phyloP scores from a whole-genome alignment of 2,888 invertebrate genomes.

The Cheilosia vernalis region DNA sequence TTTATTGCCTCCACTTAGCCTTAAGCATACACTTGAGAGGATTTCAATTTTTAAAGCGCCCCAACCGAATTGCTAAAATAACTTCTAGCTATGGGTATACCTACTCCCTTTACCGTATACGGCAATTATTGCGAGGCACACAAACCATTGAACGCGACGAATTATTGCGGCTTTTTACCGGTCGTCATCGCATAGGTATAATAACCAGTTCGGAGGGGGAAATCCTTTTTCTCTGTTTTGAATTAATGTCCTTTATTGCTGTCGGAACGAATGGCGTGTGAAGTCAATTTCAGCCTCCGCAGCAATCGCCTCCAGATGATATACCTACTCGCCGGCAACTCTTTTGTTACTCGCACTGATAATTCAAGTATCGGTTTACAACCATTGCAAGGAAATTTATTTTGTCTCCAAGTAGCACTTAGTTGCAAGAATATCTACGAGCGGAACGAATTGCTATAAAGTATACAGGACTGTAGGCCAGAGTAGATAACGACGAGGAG shows the following conservation, averaged over 20 bases:
- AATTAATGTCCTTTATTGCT: conserved; percentile 64
- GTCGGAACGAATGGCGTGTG: conserved; percentile 55
- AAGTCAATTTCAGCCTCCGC: conserved; percentile 34
- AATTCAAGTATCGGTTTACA: conserved; percentile 61
- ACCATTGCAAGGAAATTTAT: conserved; percentile 45
- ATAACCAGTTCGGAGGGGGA: conserved; percentile 44
- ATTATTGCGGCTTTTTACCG: conserved; percentile 57
- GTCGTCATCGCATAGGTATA: conserved; percentile 44
- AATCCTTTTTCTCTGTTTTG: conserved; percentile 51
- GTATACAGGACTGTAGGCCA: background rate
- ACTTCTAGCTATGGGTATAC: background rate
- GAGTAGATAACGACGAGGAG: background rate
- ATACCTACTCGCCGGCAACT: conserved; percentile 23
- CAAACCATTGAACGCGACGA: conserved; percentile 53
- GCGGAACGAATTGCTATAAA: background rate
- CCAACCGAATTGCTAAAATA: conserved; percentile 22
- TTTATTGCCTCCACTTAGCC: conserved; percentile 52
- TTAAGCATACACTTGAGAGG: conserved; percentile 46
- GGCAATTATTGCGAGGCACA: conserved; percentile 35
- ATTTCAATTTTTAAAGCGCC: conserved; percentile 50
- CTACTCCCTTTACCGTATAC: background rate
- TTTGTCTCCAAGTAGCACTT: conserved; percentile 50
- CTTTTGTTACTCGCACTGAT: conserved; percentile 45
- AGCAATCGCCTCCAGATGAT: conserved; percentile 4
- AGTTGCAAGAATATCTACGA: conserved; percentile 26